Evolutionary conservation across 2,797 vertebrate genomes (phyloP).

Genomic region (Peromyscus aztecus): DNA sequence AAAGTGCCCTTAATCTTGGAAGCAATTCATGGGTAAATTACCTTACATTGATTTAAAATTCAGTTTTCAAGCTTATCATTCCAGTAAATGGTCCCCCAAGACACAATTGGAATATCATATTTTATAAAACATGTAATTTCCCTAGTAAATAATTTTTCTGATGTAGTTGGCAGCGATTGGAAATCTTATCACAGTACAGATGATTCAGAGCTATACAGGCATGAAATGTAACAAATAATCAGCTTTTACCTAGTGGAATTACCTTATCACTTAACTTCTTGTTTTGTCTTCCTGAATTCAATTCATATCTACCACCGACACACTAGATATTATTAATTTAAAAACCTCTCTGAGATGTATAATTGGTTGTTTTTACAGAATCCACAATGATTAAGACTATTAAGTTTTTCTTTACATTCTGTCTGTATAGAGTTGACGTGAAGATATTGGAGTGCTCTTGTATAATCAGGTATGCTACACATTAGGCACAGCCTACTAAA

Average conservation of each 20-base stretch:
- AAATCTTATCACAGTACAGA: background rate
- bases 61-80: background rate
- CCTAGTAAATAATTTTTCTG: background rate
- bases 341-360: background rate
- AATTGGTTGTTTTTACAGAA: background rate
- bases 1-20: background rate
- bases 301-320: background rate
- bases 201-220: background rate
- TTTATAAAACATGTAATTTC: background rate
- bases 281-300: background rate
- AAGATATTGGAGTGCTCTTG: background rate
- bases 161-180: background rate
- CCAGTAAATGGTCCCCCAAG: background rate
- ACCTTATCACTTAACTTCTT: background rate
- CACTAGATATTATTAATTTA: conserved; percentile 61
- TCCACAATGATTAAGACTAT: background rate
- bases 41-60: conserved; percentile 51
- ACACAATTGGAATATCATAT: background rate
- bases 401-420: conserved; percentile 46
- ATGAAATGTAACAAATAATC: conserved; percentile 27
- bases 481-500: background rate
- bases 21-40: background rate
- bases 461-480: background rate
- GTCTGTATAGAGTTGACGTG: conserved; percentile 52
- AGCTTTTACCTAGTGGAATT: background rate